Evolutionary conservation across 2,113 vertebrate species (phyloP).

Genomic region (Eira barbara): DNA sequence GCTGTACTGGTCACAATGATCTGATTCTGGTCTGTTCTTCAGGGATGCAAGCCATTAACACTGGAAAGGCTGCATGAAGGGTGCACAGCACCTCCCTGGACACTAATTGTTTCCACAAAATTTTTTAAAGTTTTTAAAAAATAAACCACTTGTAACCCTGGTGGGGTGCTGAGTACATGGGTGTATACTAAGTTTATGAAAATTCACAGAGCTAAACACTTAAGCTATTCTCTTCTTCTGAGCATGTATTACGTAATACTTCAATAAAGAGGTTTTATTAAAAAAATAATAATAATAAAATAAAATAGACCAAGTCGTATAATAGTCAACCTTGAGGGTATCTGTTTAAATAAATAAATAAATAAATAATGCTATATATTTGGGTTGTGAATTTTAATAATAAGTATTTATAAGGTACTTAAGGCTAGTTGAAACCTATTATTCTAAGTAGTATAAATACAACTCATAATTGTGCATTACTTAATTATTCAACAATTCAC

Average conservation of each 20-base stretch:
- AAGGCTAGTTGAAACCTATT: neutral
- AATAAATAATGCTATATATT: neutral
- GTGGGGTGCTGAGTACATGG: neutral
- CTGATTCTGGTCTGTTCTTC: neutral
- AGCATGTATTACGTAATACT: neutral
- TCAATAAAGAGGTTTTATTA: neutral
- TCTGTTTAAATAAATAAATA: conserved; percentile 4
- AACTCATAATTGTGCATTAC: neutral
- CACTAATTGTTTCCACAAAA: neutral
- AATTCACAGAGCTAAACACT: neutral
- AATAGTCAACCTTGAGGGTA: neutral
- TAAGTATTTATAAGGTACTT: neutral
- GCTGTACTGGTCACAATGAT: no score
- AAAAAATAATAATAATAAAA: no score
- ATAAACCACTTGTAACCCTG: neutral
- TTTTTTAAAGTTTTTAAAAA: neutral
- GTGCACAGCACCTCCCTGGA: neutral
- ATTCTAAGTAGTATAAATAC: neutral
- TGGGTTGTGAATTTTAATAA: neutral
- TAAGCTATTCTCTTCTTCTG: neutral
- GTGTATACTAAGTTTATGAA: neutral
- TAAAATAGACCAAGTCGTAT: neutral
- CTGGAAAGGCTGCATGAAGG: neutral
- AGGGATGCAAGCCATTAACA: neutral
- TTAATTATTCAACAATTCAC: neutral